Evolutionary conservation across 2,797 vertebrate genomes (phyloP), one percentile per base, ranked within the genome.

Genomic region (Schizopygopsis malacanthus): DNA sequence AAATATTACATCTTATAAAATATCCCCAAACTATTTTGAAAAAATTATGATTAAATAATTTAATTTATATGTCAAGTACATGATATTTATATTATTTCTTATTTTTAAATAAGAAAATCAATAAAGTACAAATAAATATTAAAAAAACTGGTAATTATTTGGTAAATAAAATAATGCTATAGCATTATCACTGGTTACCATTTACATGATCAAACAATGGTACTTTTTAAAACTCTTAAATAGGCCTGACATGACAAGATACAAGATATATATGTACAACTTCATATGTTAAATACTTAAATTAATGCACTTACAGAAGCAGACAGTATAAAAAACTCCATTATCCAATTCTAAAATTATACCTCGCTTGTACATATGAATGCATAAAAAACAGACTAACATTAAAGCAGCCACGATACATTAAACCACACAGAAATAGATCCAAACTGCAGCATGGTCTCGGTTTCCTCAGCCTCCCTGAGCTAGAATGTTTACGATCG

Each of bases 361-460:
- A 6, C 37, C 28, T 73, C 6, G 81, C 16, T 8, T 18, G 56
- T 20, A 7, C 4, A 47, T 61, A 25, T 45, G 9, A 47, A 47
- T 63, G 78, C 59, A 65, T 63, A 25, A 79, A 81, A 75, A 76
- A 50, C 8, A 83, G 6, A 73, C 11, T 2, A 22, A 75, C 81
- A 82, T 47, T 10, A 82, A 25, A 69, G 45, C 43, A 37, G 50
- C n/a, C 7, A 4, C 37, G 20, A 59, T 20, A 85, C 65, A n/a
- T 59, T 6, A 79, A 43, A 25, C 10, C 39, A 72, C 39, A 45
- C 65, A 72, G 56, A 79, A 78, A 84, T 79, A 84, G 75, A 84
- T 70, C 54, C 6, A 84, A 70, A 56, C 52, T 15, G 39, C 52
- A 12, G 3, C 6, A 73, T 43, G 54, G 59, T 84, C 20, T 63